Percentiles rank a stretch among this genome's conserved stretches.
Conservation (phyloP, 2,888 invertebrate species). For the Prosopocoilus inquinatus region DNA sequence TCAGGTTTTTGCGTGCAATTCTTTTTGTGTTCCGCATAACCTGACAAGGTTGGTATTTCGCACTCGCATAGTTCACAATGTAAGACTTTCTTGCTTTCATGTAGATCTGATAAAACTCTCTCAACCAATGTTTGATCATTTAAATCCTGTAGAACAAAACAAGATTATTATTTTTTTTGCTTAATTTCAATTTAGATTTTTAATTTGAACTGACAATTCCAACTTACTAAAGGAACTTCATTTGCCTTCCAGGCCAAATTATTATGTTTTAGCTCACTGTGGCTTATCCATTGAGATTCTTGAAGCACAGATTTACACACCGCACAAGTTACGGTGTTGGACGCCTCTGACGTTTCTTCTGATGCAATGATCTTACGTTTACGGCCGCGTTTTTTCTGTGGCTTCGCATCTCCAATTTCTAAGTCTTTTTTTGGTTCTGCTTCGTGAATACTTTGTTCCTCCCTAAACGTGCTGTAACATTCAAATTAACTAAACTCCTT, state of each 20-base stretch:
- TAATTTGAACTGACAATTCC: neutral
- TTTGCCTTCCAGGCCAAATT: conserved; percentile 59
- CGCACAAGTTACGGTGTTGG: conserved; percentile 44
- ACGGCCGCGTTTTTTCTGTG: neutral
- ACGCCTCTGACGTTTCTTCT: neutral
- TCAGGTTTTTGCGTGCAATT: neutral
- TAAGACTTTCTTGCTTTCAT: conserved; percentile 50
- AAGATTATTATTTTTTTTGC: too few relatives aligned
- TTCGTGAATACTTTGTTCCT: neutral
- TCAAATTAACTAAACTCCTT: too few relatives aligned
- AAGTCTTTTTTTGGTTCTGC: too few relatives aligned
- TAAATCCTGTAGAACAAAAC: conserved; percentile 53
- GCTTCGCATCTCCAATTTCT: too few relatives aligned
- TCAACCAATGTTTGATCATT: conserved; percentile 52
- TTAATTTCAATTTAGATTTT: neutral
- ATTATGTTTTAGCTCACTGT: conserved; percentile 53
- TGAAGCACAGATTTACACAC: conserved; percentile 50
- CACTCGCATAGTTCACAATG: conserved; percentile 57
- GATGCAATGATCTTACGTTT: neutral
- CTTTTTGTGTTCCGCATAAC: conserved; percentile 42
- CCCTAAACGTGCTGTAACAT: neutral
- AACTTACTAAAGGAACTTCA: conserved; percentile 54
- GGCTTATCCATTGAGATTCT: conserved; percentile 53
- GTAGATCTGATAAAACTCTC: conserved; percentile 50
- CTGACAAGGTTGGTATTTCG: conserved; percentile 48